Evolutionary conservation across 2,113 vertebrate species (phyloP).

Genomic region (Spea bombifrons): DNA sequence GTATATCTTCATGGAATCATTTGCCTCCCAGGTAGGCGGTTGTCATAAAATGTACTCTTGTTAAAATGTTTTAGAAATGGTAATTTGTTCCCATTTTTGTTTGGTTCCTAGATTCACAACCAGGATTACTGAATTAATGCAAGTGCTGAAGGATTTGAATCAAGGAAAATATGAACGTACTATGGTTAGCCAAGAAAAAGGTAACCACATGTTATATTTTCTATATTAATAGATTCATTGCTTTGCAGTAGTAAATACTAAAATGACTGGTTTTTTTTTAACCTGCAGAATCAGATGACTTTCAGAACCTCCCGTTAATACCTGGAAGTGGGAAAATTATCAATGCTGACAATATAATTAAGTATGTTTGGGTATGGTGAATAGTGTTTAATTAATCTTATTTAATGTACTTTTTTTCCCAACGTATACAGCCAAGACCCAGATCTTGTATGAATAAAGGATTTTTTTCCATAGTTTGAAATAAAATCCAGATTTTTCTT

Average conservation of each 20-base stretch:
- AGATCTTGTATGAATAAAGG: no score
- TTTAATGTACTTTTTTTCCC: no score
- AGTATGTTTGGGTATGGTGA: slow-evolving; percentile 64
- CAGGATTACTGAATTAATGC: slow-evolving; percentile 93
- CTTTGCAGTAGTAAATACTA: not conserved
- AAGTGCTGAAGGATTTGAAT: slow-evolving; percentile 91
- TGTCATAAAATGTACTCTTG: no score
- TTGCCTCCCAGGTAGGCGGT: no score
- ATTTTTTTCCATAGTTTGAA: no score
- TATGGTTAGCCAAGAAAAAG: slow-evolving; percentile 85
- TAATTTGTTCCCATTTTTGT: not conserved
- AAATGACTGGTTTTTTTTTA: slow-evolving; percentile 14
- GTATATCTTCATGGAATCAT: no score
- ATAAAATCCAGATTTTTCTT: no score
- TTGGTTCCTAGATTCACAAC: slow-evolving; percentile 78
- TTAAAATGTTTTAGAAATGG: no score
- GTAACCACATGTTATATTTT: slow-evolving; percentile 57
- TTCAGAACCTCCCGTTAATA: slow-evolving; percentile 66
- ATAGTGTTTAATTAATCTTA: not conserved
- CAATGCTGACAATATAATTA: slow-evolving; percentile 88
- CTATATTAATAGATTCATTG: not conserved
- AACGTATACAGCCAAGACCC: no score
- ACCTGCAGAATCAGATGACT: slow-evolving; percentile 63
- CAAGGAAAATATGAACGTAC: slow-evolving; percentile 91
- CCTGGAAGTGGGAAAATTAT: slow-evolving; percentile 86